A percentile compares a stretch with the other conserved stretches of the same genome.
Evolutionary conservation across 2,888 invertebrate species (phyloP).

Genomic region (Xanthia icteritia): DNA sequence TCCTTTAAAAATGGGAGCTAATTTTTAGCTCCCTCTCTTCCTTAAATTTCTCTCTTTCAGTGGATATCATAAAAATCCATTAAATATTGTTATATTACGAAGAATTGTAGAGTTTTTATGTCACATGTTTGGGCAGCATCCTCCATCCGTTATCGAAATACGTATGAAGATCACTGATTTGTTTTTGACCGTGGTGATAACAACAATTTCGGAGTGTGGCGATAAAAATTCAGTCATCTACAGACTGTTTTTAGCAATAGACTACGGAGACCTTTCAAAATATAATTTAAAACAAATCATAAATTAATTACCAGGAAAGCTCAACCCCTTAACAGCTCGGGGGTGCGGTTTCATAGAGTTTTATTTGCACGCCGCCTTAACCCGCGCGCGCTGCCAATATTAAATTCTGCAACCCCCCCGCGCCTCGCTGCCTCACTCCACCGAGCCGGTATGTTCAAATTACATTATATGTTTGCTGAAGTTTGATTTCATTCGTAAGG

Average conservation of each 20-base stretch:
- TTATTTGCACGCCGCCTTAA: slow-evolving; percentile 89
- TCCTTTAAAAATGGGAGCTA: not conserved
- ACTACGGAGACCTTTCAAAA: not conserved
- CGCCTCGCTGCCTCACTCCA: slow-evolving; percentile 26
- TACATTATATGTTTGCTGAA: slow-evolving; percentile 82
- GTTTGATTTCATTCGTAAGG: slow-evolving; percentile 67
- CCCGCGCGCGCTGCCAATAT: slow-evolving; percentile 87
- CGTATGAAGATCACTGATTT: not conserved
- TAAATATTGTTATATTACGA: not conserved
- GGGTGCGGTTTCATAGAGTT: slow-evolving; percentile 85
- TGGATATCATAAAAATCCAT: not conserved
- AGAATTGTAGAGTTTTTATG: not conserved
- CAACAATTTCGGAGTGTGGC: not conserved
- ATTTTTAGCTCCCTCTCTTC: not conserved
- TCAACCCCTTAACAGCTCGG: slow-evolving; percentile 76
- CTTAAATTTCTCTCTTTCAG: not conserved
- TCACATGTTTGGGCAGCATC: not conserved
- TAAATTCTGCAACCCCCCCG: slow-evolving; percentile 81
- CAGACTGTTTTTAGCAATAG: not conserved
- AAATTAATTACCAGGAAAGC: slow-evolving; percentile 47
- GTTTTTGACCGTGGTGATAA: not conserved
- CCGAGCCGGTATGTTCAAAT: slow-evolving; percentile 71
- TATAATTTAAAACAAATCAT: slow-evolving; percentile 11
- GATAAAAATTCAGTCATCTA: not conserved
- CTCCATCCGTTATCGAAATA: not conserved